Percentiles rank a stretch among this genome's conserved stretches.
Conservation (phyloP, 1,140 invertebrate genomes). For the Trachymyrmex cornetzi region DNA sequence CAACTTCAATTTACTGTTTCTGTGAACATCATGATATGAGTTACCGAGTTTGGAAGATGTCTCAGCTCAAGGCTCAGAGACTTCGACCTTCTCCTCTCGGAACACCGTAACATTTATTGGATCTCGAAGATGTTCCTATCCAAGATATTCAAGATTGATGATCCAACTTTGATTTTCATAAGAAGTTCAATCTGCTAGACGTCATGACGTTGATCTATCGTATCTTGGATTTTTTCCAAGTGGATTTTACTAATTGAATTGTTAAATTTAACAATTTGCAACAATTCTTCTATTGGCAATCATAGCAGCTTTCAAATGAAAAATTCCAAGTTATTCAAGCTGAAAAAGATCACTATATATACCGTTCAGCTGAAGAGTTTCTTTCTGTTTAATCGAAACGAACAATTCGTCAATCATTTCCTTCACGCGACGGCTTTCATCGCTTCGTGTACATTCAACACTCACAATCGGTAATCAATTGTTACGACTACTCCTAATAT, state of each 20-base stretch:
- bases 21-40: constrained; percentile 14
- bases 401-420: constrained; percentile 25
- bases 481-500: background rate
- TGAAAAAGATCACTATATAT: background rate
- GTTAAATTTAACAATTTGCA: background rate
- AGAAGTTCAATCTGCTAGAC: background rate
- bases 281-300: background rate
- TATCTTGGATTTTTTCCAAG: background rate
- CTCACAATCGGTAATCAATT: constrained; percentile 29
- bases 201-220: background rate
- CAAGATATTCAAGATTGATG: background rate
- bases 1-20: constrained; percentile 22
- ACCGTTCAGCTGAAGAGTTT: too few species aligned
- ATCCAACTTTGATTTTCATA: background rate
- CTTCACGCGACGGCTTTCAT: background rate
- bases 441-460: background rate
- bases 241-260: background rate
- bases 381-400: constrained; percentile 3
- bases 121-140: background rate
- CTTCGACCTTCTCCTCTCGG: constrained; percentile 31
- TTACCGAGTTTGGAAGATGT: background rate
- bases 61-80: background rate
- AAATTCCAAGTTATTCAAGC: background rate
- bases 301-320: background rate
- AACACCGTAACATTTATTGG: background rate